Evolutionary conservation across 1,140 invertebrate genomes (phyloP).

Genomic region (Sinella curviseta): DNA sequence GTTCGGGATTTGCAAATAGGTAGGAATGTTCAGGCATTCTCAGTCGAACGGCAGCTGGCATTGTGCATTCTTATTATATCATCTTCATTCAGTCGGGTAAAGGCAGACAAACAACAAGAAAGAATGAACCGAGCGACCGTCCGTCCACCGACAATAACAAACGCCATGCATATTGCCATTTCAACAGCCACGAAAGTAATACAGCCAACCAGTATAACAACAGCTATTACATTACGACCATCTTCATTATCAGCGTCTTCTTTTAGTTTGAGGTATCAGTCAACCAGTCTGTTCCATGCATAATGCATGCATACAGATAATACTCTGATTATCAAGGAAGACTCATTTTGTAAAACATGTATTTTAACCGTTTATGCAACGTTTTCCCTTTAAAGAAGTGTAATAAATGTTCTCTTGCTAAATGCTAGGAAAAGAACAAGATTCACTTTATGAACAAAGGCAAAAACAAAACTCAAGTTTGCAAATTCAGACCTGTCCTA

Average conservation of each 20-base stretch:
- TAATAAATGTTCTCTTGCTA: too few relatives aligned
- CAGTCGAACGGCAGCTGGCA: not conserved
- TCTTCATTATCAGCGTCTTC: not conserved
- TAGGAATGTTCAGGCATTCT: not conserved
- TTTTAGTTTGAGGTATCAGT: not conserved
- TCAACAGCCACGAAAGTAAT: not conserved
- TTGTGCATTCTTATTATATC: not conserved
- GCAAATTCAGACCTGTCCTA: too few relatives aligned
- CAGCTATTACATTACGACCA: not conserved
- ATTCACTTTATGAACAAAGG: too few relatives aligned
- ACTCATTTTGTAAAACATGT: not conserved
- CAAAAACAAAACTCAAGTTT: too few relatives aligned
- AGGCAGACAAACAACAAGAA: not conserved
- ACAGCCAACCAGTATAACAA: not conserved
- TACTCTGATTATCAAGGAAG: not conserved
- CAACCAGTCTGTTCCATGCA: not conserved
- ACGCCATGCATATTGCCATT: not conserved
- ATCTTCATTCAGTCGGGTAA: not conserved
- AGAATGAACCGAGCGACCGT: not conserved
- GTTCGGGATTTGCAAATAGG: constrained; percentile 2
- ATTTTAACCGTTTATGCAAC: too few relatives aligned
- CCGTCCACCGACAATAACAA: not conserved
- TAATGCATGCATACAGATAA: not conserved
- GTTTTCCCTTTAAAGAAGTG: too few relatives aligned
- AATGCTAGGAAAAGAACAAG: too few relatives aligned